A percentile compares a stretch with the other conserved stretches of the same genome.
Evolutionary conservation across 2,888 invertebrate genomes (phyloP).

Genomic region (Dolichopus griseipennis): DNA sequence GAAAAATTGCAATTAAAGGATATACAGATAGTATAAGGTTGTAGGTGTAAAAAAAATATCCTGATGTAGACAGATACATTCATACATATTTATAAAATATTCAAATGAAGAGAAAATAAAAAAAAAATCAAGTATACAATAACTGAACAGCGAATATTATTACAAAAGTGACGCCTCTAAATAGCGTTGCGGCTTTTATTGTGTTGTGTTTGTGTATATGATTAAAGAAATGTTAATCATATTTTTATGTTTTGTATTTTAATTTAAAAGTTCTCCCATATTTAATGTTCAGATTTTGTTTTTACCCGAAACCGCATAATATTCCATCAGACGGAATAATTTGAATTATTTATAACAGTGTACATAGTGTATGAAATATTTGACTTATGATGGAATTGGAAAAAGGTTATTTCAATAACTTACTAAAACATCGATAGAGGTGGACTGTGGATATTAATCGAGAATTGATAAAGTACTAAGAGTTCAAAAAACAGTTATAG

Average conservation of each 20-base stretch:
- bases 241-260: background rate
- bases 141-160: background rate
- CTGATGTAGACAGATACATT: background rate
- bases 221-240: background rate
- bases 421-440: too few relatives aligned
- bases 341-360: too few relatives aligned
- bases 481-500: too few relatives aligned
- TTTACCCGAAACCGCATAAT: too few relatives aligned
- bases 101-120: background rate
- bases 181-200: background rate
- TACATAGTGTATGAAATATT: too few relatives aligned
- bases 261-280: background rate
- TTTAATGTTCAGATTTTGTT: too few relatives aligned
- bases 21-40: background rate
- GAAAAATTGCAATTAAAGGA: background rate
- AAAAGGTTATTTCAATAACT: too few relatives aligned
- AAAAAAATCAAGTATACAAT: too few relatives aligned
- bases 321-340: too few relatives aligned
- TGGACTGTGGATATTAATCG: too few relatives aligned
- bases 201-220: background rate
- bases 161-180: background rate
- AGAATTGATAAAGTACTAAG: too few relatives aligned
- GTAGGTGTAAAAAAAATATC: background rate
- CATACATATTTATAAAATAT: background rate
- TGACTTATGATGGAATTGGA: too few relatives aligned